A percentile compares a stretch with the other conserved stretches of the same genome.
Evolutionary conservation across 2,113 vertebrate genomes (phyloP).

Genomic region (Sebastes fasciatus): DNA sequence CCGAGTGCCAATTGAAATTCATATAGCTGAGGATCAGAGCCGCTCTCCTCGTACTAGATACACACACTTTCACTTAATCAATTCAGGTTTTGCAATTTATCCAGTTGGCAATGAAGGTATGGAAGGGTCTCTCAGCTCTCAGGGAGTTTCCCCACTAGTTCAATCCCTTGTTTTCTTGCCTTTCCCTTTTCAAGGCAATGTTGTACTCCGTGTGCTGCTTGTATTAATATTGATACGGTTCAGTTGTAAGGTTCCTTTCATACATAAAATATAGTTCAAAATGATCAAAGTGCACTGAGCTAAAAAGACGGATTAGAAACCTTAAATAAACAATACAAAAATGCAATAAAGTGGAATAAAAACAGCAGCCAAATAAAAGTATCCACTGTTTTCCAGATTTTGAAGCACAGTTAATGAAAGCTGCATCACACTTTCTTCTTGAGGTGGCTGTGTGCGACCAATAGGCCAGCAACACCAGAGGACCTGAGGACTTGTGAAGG

Average conservation of each 20-base stretch:
- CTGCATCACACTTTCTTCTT: background rate
- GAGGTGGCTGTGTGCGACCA: slow-evolving; percentile 21
- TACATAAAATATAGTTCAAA: background rate
- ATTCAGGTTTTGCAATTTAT: background rate
- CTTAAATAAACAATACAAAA: background rate
- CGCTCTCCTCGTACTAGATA: background rate
- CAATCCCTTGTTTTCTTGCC: background rate
- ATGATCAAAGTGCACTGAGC: background rate
- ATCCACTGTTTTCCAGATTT: background rate
- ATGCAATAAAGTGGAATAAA: background rate
- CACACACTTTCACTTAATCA: background rate
- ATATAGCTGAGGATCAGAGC: background rate
- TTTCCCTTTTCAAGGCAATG: background rate
- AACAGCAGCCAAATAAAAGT: background rate
- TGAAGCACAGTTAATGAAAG: background rate
- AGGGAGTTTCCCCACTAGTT: slow-evolving; percentile 22
- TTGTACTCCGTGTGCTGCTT: background rate
- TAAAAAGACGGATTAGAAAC: background rate
- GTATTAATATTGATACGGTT: background rate
- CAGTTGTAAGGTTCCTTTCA: background rate
- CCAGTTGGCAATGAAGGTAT: background rate
- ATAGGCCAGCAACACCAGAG: background rate
- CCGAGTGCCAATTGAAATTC: background rate
- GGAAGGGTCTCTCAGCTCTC: background rate
- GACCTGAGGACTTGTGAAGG: background rate